Conservation (phyloP, 2,113 vertebrate species). For the Passer domesticus region DNA sequence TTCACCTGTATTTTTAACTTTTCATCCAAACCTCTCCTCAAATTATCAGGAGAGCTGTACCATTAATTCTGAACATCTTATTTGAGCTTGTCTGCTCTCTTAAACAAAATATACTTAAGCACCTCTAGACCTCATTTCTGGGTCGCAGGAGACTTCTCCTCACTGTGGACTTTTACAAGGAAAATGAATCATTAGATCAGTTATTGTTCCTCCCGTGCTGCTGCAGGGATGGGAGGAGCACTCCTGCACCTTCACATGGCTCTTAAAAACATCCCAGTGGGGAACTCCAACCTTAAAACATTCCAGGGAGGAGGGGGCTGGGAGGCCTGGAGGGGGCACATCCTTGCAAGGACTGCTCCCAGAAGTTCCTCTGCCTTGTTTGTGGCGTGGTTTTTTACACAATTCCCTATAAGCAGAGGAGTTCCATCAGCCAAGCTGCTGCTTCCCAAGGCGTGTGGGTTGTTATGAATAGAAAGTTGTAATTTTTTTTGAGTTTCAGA, state of each 20-base stretch:
- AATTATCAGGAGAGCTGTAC: conserved; percentile 56
- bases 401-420: too few species aligned
- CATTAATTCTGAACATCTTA: conserved; percentile 56
- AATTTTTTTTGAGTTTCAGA: too few species aligned
- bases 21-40: conserved; percentile 36
- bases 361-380: too few species aligned
- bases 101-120: conserved; percentile 42
- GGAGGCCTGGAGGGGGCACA: too few species aligned
- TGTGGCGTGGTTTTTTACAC: too few species aligned
- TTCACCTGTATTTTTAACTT: conserved; percentile 54
- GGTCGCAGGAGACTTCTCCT: neutral
- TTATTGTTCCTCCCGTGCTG: neutral
- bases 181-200: conserved; percentile 27
- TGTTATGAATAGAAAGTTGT: too few species aligned
- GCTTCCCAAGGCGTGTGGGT: too few species aligned
- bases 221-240: neutral
- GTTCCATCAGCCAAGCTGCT: too few species aligned
- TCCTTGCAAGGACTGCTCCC: too few species aligned
- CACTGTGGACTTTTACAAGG: conserved; percentile 4
- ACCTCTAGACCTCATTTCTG: conserved; percentile 28
- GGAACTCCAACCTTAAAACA: too few species aligned
- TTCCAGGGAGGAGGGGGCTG: too few species aligned
- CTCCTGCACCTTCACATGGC: neutral
- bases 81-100: conserved; percentile 27
- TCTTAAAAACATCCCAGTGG: too few species aligned